These are phyloP conservation scores for Herpetotheres cachinnans DNA, from an alignment of 2,113 vertebrate genomes.

Conservation along the genomic window DNA sequence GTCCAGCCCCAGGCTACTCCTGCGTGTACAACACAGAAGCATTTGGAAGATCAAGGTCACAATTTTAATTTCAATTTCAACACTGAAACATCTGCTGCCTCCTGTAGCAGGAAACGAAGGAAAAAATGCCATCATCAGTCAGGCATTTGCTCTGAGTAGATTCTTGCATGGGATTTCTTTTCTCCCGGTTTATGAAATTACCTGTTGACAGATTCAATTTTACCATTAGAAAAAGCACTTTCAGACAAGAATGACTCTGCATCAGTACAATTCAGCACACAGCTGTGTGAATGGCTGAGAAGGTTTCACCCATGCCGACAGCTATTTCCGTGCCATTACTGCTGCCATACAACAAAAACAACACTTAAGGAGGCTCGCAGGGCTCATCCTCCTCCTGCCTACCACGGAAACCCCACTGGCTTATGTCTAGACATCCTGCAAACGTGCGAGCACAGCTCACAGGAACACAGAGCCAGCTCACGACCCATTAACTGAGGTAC, in stretches of 20 bases:
- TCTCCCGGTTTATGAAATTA: not conserved
- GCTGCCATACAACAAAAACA: not conserved
- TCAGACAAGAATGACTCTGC: not conserved
- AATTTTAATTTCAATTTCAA: not conserved
- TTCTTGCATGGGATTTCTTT: not conserved
- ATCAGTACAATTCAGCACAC: not conserved
- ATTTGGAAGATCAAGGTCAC: not conserved
- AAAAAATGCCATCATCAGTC: not conserved
- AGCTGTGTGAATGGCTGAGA: not conserved
- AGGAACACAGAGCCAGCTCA: not conserved
- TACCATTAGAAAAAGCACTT: not conserved
- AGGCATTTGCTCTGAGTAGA: not conserved
- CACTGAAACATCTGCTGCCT: not conserved
- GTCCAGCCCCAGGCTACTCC: not conserved
- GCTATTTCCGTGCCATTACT: not conserved
- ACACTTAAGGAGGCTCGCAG: not conserved
- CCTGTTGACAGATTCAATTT: constrained; percentile 20
- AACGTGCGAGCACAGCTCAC: rapidly evolving
- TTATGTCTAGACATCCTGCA: not conserved
- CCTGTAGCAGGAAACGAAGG: not conserved
- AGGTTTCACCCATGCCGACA: not conserved
- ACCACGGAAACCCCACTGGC: not conserved
- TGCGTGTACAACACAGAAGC: rapidly evolving
- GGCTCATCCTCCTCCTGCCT: not conserved
- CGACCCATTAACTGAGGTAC: rapidly evolving